Evolutionary conservation across 2,888 invertebrate genomes (phyloP), one percentile per base, ranked within the genome.

Genomic region (Augiades crinisus): DNA sequence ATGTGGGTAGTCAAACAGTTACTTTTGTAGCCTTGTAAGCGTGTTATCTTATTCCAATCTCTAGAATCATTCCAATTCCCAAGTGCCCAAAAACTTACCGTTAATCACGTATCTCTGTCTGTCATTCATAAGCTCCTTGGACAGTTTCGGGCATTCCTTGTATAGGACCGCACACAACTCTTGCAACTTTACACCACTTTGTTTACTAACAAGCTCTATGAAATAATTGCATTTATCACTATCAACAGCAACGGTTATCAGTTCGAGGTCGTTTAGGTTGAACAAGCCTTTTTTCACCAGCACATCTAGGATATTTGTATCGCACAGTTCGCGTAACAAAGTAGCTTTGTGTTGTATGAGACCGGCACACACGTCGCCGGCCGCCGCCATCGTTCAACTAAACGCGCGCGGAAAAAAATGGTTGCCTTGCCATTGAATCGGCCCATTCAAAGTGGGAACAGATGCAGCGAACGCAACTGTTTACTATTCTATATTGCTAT

Each of bases 261-360:
- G 81, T 75, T 93, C 92, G 61, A 92, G 90, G 64, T 93, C 92
- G 63, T 91, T 90, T 59, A 92, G 81, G 66, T 86, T 92, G 56
- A 93, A 89, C 59, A 93, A 88, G 43, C 92, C 92, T 68, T 92
- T 93, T 71, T 93, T 93, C 49, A 93, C 92, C 54, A 93, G 83
- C 58, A 92, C 91, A 57, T 92, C 91, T 61, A 93, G 70, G 45
- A 93, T 80, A 74, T 93, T 92, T 57, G 93, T 92, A 60, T 91
- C 91, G 68, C 90, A 87, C 62, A 93, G 74, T 82, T 93, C 93
- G 55, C 91, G 90, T 66, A 92, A 86, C 65, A 93, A 89, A 55
- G 91, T 91, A 41, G 90, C 84, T 78, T 92, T 92, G 77, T 93
- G 93, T 47, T 92, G 91, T 63, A 91, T 84, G 53, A 93, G 81